Evolutionary conservation across 1,140 invertebrate genomes (phyloP), one percentile per base, ranked within the genome.

Genomic region (Bombus picipes): DNA sequence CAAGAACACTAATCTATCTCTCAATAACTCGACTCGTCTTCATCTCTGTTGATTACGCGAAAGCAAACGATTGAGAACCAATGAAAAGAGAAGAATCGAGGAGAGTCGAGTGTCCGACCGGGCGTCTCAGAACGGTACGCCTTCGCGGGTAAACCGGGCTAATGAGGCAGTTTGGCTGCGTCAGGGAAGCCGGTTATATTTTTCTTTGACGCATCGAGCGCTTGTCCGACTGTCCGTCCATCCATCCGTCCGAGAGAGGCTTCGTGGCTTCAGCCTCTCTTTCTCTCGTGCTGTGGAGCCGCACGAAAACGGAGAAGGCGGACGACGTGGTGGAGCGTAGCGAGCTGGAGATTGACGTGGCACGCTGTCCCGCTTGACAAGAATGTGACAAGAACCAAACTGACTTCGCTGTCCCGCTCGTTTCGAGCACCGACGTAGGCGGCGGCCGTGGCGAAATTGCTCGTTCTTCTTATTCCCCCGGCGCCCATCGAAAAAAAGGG

Each of bases 381-480:
- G 94, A 95, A 95, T 95, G 95, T 94, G 95, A 95, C 94, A 94
- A 93, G 94, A 93, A 94, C 91, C 91, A 90, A 94, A 94, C 92
- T 94, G 94, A 94, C 94, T 94, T 94, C 91, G 92, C 90, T 92
- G 91, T 88, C 90, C 83, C 88, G 80, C 87, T 89, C 83, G 86
- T 90, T 74, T 59, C 86, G 59, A 39, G 83, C 81, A 70, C 77
- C 85, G 77, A 83, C 71, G 82, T 86, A 86, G 76, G 86, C 83
- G 86, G 81, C 79, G 73, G 73, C 53, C 75, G 76, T 68, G 66
- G 70, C 83, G 79, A 90, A 90, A 90, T 78, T 79, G 87, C 75
- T 83, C 75, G 75, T 90, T 80, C 89, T 77, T 90, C 76, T 90
- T 90, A 88, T 86, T 90, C 83, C 57, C 80, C 39, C 59, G 84